These are phyloP conservation scores for Gila robusta DNA, from an alignment of 2,797 vertebrate species.

Conservation along the genomic window DNA sequence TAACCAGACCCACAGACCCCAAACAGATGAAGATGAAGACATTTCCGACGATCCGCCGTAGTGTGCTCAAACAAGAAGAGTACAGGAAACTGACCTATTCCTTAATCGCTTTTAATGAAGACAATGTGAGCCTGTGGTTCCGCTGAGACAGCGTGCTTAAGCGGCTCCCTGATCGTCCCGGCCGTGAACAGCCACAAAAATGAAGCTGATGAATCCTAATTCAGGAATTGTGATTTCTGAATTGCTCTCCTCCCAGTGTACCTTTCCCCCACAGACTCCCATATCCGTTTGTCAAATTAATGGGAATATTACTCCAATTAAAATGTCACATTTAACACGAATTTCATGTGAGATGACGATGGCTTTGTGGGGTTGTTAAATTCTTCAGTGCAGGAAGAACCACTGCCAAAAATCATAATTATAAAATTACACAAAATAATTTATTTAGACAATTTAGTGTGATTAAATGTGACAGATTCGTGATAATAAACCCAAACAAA, in stretches of 20 bases:
- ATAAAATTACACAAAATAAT: not conserved
- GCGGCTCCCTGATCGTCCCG: slow-evolving; percentile 40
- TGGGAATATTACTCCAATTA: slow-evolving; percentile 79
- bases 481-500: slow-evolving; percentile 30
- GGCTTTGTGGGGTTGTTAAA: slow-evolving; percentile 65
- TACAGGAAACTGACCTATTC: slow-evolving; percentile 78
- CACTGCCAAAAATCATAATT: slow-evolving; percentile 43
- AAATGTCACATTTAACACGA: slow-evolving; percentile 78
- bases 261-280: slow-evolving; percentile 72
- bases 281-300: slow-evolving; percentile 80
- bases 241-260: slow-evolving; percentile 72
- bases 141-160: slow-evolving; percentile 62
- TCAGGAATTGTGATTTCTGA: slow-evolving; percentile 72
- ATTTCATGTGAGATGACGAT: slow-evolving; percentile 75
- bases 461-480: slow-evolving; percentile 22
- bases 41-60: slow-evolving; percentile 65
- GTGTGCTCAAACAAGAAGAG: slow-evolving; percentile 67
- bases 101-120: slow-evolving; percentile 82
- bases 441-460: slow-evolving; percentile 15
- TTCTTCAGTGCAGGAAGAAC: slow-evolving; percentile 46
- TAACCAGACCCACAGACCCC: slow-evolving; percentile 58
- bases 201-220: slow-evolving; percentile 74
- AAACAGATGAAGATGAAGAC: slow-evolving; percentile 70
- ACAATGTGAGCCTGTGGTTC: slow-evolving; percentile 73
- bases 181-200: slow-evolving; percentile 65